A percentile compares a stretch with the other conserved stretches of the same genome.
These are phyloP conservation scores for Sceloporus tristichus DNA, from an alignment of 2,113 vertebrate genomes.

Conservation along the genomic window DNA sequence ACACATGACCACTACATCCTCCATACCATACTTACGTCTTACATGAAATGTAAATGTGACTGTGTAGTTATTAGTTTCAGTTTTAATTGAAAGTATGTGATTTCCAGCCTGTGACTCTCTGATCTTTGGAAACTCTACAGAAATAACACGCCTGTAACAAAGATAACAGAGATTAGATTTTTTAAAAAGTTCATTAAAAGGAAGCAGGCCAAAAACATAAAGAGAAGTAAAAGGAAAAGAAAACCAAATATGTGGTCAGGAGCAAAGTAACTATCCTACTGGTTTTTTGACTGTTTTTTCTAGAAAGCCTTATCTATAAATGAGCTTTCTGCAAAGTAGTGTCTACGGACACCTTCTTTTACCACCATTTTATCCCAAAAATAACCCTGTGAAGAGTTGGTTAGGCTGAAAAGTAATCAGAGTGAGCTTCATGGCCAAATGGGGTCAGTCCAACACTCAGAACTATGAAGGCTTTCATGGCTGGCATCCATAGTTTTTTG, in stretches of 20 bases:
- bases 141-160: constrained; percentile 68
- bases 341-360: background rate
- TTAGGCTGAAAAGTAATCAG: background rate
- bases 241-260: background rate
- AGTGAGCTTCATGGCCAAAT: background rate
- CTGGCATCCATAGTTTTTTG: too few relatives aligned
- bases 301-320: background rate
- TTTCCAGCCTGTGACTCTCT: constrained; percentile 80
- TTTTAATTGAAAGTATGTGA: constrained; percentile 78
- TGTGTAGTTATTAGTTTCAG: constrained; percentile 64
- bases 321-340: background rate
- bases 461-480: too few relatives aligned
- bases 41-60: constrained; percentile 79
- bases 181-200: constrained; percentile 18
- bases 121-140: constrained; percentile 73
- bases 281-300: background rate
- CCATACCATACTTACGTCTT: constrained; percentile 71
- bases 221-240: background rate
- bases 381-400: background rate
- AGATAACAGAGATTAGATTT: constrained; percentile 58
- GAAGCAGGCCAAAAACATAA: background rate
- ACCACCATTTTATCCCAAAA: background rate
- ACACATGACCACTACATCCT: background rate
- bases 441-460: background rate
- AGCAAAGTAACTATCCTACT: background rate